Evolutionary conservation across 2,888 invertebrate genomes (phyloP), one percentile per base, ranked within the genome.

Genomic region (Cantharis flavilabris): DNA sequence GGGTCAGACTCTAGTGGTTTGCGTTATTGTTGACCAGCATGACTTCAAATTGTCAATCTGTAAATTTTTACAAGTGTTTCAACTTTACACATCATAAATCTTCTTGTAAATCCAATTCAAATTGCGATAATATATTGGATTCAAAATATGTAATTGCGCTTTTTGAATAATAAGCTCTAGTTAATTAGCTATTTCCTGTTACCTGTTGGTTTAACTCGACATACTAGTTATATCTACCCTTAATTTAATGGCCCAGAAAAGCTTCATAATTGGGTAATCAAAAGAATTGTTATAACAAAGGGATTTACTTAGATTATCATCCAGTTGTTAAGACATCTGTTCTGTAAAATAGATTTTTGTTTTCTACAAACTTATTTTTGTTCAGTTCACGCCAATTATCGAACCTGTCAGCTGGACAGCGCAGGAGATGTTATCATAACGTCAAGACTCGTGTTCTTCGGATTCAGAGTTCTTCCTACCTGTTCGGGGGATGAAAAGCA

Each of bases 311-410:
- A 75, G 73, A 74, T 76, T 76, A 78, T 78, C 77, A 69, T 71
- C 73, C 77, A 80, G 72, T 79, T 80, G 76, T 78, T 69, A 76
- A 77, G 79, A 77, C 80, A 80, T 79, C 79, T 79, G 80, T 80
- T 79, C 70, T 72, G 72, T 76, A 74, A 77, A 76, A 78, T 71
- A 76, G 73, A 77, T 76, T 77, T 81, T 83, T 82, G 82, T 80
- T 78, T 78, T 75, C 80, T 80, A 79, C 80, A 76, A 81, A 83
- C 83, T 82, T 82, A 81, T 80, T 82, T 83, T 82, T 83, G 82
- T 83, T 84, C 82, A 77, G 80, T 83, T 84, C 83, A 84, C 83
- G 83, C 84, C 85, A 86, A 86, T 86, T 85, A 86, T 83, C 82
- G 81, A 80, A 77, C 76, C 82, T 83, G 86, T 85, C 85, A 85